These are phyloP conservation scores for Cyanistes caeruleus DNA, from an alignment of 2,113 vertebrate genomes.

Conservation along the genomic window DNA sequence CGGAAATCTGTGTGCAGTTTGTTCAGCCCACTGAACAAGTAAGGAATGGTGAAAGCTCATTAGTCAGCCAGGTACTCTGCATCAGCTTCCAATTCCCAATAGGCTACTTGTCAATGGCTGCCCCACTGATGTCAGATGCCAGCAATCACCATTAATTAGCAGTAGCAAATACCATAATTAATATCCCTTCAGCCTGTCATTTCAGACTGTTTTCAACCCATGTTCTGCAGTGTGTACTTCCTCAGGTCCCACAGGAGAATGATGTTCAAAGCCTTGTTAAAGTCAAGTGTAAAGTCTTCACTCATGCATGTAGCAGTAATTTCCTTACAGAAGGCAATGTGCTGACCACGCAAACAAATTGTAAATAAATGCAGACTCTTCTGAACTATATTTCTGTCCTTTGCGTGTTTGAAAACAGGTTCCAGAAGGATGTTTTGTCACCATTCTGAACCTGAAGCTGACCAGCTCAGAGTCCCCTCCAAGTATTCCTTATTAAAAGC, in stretches of 20 bases:
- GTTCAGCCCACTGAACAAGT: background rate
- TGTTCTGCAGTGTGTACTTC: background rate
- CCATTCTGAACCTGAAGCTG: background rate
- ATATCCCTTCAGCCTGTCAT: background rate
- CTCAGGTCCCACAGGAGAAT: background rate
- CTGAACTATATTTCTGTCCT: background rate
- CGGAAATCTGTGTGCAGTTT: background rate
- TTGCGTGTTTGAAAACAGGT: background rate
- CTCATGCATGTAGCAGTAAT: accelerated
- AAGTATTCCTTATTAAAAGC: background rate
- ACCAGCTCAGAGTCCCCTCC: background rate
- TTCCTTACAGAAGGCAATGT: background rate
- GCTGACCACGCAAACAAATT: background rate
- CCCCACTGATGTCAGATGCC: background rate
- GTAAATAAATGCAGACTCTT: background rate
- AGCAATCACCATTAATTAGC: background rate
- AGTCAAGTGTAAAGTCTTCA: background rate
- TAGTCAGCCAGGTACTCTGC: background rate
- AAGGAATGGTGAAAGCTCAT: background rate
- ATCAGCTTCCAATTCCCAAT: background rate
- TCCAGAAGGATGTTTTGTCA: background rate
- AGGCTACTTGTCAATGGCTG: background rate
- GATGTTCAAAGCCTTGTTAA: background rate
- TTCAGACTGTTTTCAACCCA: background rate
- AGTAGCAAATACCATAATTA: background rate